phyloP scores from a whole-genome alignment of 2,888 invertebrate species.

The Scrobipalpa costella region DNA sequence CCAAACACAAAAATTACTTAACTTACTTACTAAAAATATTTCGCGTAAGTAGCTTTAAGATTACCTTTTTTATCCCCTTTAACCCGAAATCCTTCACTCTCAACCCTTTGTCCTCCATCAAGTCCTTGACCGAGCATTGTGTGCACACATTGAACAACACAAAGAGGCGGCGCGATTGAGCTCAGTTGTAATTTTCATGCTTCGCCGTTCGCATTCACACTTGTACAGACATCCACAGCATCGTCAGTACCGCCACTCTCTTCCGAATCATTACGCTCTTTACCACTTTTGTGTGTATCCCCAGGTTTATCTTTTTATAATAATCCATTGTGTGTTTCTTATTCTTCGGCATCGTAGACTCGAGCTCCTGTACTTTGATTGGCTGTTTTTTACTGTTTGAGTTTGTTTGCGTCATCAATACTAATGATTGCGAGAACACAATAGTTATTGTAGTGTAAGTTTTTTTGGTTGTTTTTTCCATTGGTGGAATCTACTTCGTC shows the following conservation, averaged over 20 bases:
- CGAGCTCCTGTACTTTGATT: conserved; percentile 63
- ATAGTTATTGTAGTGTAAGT: conserved; percentile 72
- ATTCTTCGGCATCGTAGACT: conserved; percentile 46
- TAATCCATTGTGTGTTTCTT: conserved; percentile 67
- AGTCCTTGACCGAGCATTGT: conserved; percentile 77
- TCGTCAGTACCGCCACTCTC: conserved; percentile 54
- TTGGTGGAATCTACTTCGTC: conserved; percentile 67
- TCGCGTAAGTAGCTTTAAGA: not conserved
- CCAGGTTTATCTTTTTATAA: conserved; percentile 60
- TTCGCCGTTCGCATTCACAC: conserved; percentile 73
- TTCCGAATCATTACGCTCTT: conserved; percentile 79
- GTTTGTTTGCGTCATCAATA: conserved; percentile 77
- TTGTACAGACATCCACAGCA: conserved; percentile 55
- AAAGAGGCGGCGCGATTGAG: conserved; percentile 75
- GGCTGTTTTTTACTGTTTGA: conserved; percentile 72
- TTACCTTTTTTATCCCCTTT: conserved; percentile 17
- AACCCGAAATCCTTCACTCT: conserved; percentile 19
- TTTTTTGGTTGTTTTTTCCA: conserved; percentile 56
- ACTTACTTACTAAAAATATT: too few species aligned
- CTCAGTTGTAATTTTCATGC: conserved; percentile 76
- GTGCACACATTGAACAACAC: conserved; percentile 57
- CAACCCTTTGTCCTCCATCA: conserved; percentile 52
- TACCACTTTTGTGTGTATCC: conserved; percentile 67
- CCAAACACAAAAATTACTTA: too few species aligned
- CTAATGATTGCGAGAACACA: conserved; percentile 79